A percentile compares a stretch with the other conserved stretches of the same genome.
phyloP scores from a whole-genome alignment of 2,888 invertebrate genomes.

The Oscheius sp. region DNA sequence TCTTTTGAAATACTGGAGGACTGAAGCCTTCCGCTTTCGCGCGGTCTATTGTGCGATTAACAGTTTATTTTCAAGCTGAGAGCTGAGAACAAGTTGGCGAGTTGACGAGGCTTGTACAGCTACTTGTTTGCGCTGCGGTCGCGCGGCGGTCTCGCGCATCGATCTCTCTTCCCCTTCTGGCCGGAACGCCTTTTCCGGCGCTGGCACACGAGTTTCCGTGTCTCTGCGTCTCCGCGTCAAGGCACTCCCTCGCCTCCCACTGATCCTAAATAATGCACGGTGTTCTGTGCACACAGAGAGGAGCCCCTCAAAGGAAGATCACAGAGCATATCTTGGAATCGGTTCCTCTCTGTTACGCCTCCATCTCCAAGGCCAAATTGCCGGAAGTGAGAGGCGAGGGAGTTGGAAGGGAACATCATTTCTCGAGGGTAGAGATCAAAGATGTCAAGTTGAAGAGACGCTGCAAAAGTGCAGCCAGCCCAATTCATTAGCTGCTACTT shows the following conservation, averaged over 20 bases:
- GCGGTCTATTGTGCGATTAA: constrained; percentile 7
- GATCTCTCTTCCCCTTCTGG: constrained; percentile 20
- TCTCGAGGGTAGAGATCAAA: constrained; percentile 19
- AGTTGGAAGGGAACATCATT: too few relatives aligned
- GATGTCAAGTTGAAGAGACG: background rate
- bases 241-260: constrained; percentile 30
- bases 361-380: background rate
- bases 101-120: constrained; percentile 21
- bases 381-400: background rate
- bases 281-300: constrained; percentile 28
- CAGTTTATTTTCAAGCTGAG: constrained; percentile 1
- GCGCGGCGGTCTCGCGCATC: constrained; percentile 27
- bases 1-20: background rate
- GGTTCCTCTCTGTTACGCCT: too few relatives aligned
- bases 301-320: constrained; percentile 19
- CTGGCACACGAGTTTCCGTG: constrained; percentile 29
- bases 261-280: constrained; percentile 31
- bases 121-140: constrained; percentile 25
- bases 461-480: constrained; percentile 1
- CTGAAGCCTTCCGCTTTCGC: background rate
- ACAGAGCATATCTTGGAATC: constrained; percentile 10
- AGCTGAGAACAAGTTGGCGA: constrained; percentile 18
- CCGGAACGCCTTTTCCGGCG: constrained; percentile 31
- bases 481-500: background rate
- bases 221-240: constrained; percentile 25